Conservation (phyloP, 1,140 invertebrate genomes). For the Brachionus sp. region DNA sequence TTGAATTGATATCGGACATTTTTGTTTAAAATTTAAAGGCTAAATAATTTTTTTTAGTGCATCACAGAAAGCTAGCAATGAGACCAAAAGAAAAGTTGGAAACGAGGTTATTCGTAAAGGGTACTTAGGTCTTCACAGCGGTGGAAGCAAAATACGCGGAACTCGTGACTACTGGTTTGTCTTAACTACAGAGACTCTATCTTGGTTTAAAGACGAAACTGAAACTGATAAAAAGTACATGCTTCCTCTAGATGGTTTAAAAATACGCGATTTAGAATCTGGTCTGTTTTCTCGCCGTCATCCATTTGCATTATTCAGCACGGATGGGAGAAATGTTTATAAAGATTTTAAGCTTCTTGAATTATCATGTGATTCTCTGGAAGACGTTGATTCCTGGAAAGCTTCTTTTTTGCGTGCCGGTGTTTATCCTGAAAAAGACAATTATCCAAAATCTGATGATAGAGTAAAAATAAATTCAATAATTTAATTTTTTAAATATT, state of each 20-base stretch:
- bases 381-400: slow-evolving; percentile 99
- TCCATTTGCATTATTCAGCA: slow-evolving; percentile 96
- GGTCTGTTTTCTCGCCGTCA: slow-evolving; percentile 85
- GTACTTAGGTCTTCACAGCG: slow-evolving; percentile 62
- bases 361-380: slow-evolving; percentile 91
- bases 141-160: slow-evolving; percentile 54
- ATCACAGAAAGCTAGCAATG: neutral
- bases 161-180: slow-evolving; percentile 98
- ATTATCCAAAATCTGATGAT: slow-evolving; percentile 75
- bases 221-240: slow-evolving; percentile 99
- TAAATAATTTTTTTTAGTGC: neutral
- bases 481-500: neutral
- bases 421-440: slow-evolving; percentile 94
- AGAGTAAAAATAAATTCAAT: neutral
- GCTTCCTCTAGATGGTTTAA: slow-evolving; percentile 92
- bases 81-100: slow-evolving; percentile 72
- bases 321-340: slow-evolving; percentile 80
- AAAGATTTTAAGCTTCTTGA: slow-evolving; percentile 96
- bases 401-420: slow-evolving; percentile 96
- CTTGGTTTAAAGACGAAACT: slow-evolving; percentile 99
- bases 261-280: slow-evolving; percentile 90
- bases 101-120: slow-evolving; percentile 95
- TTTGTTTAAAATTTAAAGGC: neutral
- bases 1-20: too few species aligned
- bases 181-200: slow-evolving; percentile 93